A percentile compares a stretch with the other conserved stretches of the same genome.
These are phyloP conservation scores for Hybognathus amarus DNA, from an alignment of 2,797 vertebrate genomes.

Conservation along the genomic window DNA sequence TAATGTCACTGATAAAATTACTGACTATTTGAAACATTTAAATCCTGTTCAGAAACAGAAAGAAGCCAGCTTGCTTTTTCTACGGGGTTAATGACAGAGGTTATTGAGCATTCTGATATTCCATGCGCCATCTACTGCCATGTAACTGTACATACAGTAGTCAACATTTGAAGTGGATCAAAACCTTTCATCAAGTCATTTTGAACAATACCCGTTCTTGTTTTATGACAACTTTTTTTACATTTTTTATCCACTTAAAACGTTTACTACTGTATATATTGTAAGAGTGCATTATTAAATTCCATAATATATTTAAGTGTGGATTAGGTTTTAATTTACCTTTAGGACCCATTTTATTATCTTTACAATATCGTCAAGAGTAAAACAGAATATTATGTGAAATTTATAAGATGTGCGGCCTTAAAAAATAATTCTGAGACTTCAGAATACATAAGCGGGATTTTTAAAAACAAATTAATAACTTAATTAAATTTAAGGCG, in stretches of 20 bases:
- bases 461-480: too few relatives aligned
- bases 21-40: background rate
- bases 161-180: too few relatives aligned
- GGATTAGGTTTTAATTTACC: background rate
- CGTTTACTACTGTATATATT: too few relatives aligned
- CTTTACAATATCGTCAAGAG: too few relatives aligned
- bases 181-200: too few relatives aligned
- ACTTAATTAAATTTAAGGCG: too few relatives aligned
- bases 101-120: background rate
- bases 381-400: background rate
- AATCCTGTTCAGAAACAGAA: background rate
- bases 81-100: background rate
- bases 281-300: background rate
- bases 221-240: too few relatives aligned
- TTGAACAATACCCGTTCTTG: too few relatives aligned
- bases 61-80: background rate
- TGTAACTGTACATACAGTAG: too few relatives aligned
- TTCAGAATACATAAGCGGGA: background rate
- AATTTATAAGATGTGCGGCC: background rate
- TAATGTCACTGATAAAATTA: background rate
- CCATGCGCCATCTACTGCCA: background rate
- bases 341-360: background rate
- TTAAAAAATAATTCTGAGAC: background rate
- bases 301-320: background rate
- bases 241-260: too few relatives aligned